A percentile compares a stretch with the other conserved stretches of the same genome.
Conservation (phyloP, 2,888 invertebrate species). For the Helicoverpa assulta region DNA sequence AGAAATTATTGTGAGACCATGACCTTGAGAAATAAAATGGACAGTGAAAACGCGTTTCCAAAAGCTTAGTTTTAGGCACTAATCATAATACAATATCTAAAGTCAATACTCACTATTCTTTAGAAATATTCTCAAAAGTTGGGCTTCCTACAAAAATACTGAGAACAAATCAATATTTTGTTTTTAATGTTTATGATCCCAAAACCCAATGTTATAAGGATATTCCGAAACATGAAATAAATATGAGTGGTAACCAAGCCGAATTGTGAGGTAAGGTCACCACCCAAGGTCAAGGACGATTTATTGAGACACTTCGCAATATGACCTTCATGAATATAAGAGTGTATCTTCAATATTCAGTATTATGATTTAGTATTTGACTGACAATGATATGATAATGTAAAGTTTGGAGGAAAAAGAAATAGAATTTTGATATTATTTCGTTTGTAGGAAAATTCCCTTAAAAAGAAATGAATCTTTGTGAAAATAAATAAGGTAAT, state of each 20-base stretch:
- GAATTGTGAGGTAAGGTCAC: constrained; percentile 18
- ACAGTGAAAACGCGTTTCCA: constrained; percentile 41
- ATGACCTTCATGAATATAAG: constrained; percentile 52
- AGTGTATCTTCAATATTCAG: constrained; percentile 47
- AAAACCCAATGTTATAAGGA: constrained; percentile 53
- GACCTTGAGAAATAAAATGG: not conserved
- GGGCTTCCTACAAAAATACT: constrained; percentile 32
- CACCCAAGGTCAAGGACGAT: constrained; percentile 42
- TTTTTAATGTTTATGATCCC: constrained; percentile 61
- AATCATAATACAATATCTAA: constrained; percentile 52
- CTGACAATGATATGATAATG: constrained; percentile 6
- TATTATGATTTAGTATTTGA: constrained; percentile 42
- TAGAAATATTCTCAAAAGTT: constrained; percentile 43
- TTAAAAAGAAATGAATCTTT: too few species aligned
- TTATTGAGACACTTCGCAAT: constrained; percentile 53
- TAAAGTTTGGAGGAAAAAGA: not conserved
- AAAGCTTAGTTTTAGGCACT: constrained; percentile 60
- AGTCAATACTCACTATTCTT: constrained; percentile 23
- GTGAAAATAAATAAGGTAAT: not conserved
- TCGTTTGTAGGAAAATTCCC: too few species aligned
- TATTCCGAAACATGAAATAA: constrained; percentile 46
- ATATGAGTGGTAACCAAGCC: constrained; percentile 45
- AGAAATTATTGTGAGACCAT: not conserved
- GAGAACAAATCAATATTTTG: constrained; percentile 34
- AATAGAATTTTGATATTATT: too few species aligned